Percentiles rank a stretch among this genome's conserved stretches.
Evolutionary conservation across 2,888 invertebrate species (phyloP).

Genomic region (Nineta flava): DNA sequence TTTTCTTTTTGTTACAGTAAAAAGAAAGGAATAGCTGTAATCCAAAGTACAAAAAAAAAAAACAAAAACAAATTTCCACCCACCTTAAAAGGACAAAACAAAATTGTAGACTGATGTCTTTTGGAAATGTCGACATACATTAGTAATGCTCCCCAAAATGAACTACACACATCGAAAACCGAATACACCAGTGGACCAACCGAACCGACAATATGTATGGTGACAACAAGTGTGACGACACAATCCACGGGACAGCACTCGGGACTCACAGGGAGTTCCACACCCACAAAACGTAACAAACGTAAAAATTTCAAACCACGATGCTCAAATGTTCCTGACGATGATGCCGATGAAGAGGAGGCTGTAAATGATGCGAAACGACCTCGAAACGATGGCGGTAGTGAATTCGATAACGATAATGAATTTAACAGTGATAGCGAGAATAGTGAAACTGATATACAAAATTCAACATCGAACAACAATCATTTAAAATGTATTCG

Average conservation of each 20-base stretch:
- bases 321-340: conserved; percentile 42
- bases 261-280: not conserved
- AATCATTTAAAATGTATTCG: conserved; percentile 22
- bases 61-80: not conserved
- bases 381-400: conserved; percentile 24
- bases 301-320: conserved; percentile 65
- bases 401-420: conserved; percentile 2
- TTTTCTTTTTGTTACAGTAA: not conserved
- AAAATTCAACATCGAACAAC: conserved; percentile 19
- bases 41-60: not conserved
- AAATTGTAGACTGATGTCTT: not conserved
- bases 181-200: not conserved
- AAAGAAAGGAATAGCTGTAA: not conserved
- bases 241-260: not conserved
- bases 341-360: conserved; percentile 23
- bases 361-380: conserved; percentile 25
- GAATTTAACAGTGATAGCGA: conserved; percentile 23
- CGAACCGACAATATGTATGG: no score
- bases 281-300: conserved; percentile 45
- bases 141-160: conserved; percentile 2
- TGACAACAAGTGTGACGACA: no score
- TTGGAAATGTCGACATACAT: conserved; percentile 2
- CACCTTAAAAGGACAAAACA: not conserved
- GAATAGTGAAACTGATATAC: conserved; percentile 13
- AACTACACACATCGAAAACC: not conserved